Percentiles rank a stretch among this genome's conserved stretches.
These are phyloP conservation scores for Speoplatyrhinus poulsoni DNA, from an alignment of 2,113 vertebrate species.

Conservation along the genomic window DNA sequence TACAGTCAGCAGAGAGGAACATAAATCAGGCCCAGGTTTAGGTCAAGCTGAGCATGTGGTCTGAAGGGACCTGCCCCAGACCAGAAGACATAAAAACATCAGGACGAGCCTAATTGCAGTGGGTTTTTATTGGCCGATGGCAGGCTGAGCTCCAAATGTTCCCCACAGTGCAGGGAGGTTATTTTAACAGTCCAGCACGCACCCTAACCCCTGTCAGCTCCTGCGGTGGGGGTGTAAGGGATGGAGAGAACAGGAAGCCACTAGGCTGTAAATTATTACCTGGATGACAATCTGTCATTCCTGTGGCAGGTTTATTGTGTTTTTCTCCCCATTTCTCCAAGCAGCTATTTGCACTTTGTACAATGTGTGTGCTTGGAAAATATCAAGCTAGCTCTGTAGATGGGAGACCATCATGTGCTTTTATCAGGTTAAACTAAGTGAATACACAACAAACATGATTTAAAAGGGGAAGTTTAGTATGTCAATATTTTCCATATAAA, in stretches of 20 bases:
- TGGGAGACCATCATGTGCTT: no score
- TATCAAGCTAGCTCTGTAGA: no score
- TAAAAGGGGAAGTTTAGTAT: no score
- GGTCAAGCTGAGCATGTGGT: no score
- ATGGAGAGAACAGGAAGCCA: slow-evolving; percentile 61
- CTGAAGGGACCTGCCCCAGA: slow-evolving; percentile 1
- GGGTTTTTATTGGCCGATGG: slow-evolving; percentile 20
- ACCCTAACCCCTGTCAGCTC: slow-evolving; percentile 42
- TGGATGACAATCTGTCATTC: slow-evolving; percentile 51
- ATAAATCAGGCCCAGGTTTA: no score
- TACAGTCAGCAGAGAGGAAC: no score
- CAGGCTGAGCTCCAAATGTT: slow-evolving; percentile 31
- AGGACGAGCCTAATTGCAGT: background rate
- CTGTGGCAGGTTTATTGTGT: slow-evolving; percentile 68
- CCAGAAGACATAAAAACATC: slow-evolving; percentile 20
- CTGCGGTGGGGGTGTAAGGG: slow-evolving; percentile 34
- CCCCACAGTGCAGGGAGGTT: slow-evolving; percentile 55
- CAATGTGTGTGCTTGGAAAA: no score
- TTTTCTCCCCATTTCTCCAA: slow-evolving; percentile 56
- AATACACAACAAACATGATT: no score
- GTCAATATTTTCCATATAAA: no score
- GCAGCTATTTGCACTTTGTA: slow-evolving; percentile 41
- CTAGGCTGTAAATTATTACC: slow-evolving; percentile 65
- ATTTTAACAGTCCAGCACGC: slow-evolving; percentile 64
- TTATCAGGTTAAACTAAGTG: no score